Percentiles rank a stretch among this genome's conserved stretches.
phyloP scores from a whole-genome alignment of 1,140 invertebrate genomes.

The Pissodes strobi region DNA sequence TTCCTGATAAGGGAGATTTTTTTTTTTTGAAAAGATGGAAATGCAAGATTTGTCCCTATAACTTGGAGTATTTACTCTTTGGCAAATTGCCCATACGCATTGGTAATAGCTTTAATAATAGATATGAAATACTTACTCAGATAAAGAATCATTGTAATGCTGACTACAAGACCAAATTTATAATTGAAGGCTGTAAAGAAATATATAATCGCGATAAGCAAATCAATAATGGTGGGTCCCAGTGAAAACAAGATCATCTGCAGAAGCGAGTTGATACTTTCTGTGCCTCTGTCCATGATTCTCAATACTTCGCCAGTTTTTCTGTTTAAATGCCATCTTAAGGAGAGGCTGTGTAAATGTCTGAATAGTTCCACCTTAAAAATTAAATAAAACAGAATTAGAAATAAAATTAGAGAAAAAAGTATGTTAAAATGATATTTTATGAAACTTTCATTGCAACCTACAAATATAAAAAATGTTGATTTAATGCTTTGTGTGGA shows the following conservation, averaged over 20 bases:
- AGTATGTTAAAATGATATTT: no score
- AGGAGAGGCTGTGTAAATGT: slow-evolving; percentile 84
- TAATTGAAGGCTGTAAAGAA: slow-evolving; percentile 87
- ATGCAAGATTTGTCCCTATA: no score
- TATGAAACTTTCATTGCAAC: no score
- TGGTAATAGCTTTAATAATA: background rate
- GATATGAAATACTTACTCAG: slow-evolving; percentile 83
- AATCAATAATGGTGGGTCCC: slow-evolving; percentile 89
- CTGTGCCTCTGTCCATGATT: slow-evolving; percentile 94
- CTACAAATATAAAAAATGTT: no score
- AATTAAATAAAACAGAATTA: no score
- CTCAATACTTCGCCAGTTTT: slow-evolving; percentile 95
- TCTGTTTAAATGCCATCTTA: slow-evolving; percentile 87
- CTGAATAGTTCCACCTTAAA: slow-evolving; percentile 75
- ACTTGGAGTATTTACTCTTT: background rate
- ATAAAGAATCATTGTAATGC: slow-evolving; percentile 89
- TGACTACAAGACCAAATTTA: slow-evolving; percentile 94
- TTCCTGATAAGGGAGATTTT: no score
- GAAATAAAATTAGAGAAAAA: no score
- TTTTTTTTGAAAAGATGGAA: no score
- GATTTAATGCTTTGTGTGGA: no score
- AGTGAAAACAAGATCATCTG: slow-evolving; percentile 89
- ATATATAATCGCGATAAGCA: slow-evolving; percentile 87
- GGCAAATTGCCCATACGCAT: background rate
- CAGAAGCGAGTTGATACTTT: slow-evolving; percentile 90